Percentiles rank a stretch among this genome's conserved stretches.
Conservation (phyloP, 2,888 invertebrate species). For the Drosophila fulvimacula region DNA sequence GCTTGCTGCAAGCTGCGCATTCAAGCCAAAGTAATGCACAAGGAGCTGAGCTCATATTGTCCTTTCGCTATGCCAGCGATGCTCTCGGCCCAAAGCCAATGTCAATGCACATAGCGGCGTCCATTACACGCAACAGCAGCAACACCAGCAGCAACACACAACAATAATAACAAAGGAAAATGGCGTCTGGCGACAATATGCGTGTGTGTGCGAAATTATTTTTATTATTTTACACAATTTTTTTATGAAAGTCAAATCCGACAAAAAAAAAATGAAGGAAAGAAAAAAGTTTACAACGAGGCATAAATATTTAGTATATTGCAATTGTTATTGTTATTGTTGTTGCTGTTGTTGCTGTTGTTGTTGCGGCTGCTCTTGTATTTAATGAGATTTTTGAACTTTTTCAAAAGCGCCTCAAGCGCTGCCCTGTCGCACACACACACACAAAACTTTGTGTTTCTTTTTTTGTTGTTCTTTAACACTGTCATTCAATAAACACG, state of each 20-base stretch:
- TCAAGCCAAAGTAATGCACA: slow-evolving; percentile 68
- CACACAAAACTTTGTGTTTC: slow-evolving; percentile 24
- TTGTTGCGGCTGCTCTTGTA: slow-evolving; percentile 50
- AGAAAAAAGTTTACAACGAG: slow-evolving; percentile 66
- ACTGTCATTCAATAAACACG: slow-evolving; percentile 8
- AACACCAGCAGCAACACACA: slow-evolving; percentile 20
- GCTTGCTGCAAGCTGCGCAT: slow-evolving; percentile 53
- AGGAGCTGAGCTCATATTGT: slow-evolving; percentile 25
- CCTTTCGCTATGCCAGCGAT: slow-evolving; percentile 5
- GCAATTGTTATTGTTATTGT: slow-evolving; percentile 47
- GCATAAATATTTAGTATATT: slow-evolving; percentile 77
- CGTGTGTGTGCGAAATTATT: slow-evolving; percentile 62
- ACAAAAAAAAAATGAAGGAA: slow-evolving; percentile 58
- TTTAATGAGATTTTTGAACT: slow-evolving; percentile 79
- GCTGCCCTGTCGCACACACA: slow-evolving; percentile 38
- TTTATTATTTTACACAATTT: slow-evolving; percentile 79
- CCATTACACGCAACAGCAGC: slow-evolving; percentile 73
- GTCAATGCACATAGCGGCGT: slow-evolving; percentile 69
- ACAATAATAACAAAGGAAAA: slow-evolving; percentile 55
- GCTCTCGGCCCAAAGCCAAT: slow-evolving; percentile 48
- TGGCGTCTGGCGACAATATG: slow-evolving; percentile 72
- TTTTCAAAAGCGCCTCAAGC: slow-evolving; percentile 73
- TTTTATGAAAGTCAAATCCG: slow-evolving; percentile 66
- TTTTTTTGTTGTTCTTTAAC: slow-evolving; percentile 15
- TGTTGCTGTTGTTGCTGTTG: slow-evolving; percentile 40